Base-by-base conservation (phyloP, 1,140 invertebrate species). In the Globodera rostochiensis region DNA sequence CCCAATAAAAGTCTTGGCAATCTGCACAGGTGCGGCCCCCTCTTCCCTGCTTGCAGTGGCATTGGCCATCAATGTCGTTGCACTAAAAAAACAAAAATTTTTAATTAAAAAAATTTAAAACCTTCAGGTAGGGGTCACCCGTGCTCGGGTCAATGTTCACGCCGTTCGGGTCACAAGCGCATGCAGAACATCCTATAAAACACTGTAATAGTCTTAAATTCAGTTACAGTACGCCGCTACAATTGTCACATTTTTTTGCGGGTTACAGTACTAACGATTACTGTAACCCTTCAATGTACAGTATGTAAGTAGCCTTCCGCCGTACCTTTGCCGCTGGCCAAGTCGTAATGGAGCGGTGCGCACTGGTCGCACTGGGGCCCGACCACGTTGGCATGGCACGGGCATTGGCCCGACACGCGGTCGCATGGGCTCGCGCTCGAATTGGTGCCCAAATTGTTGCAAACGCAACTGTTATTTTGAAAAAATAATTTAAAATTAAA, bases 11-110 rank as follows among this genome's bases (percentile, higher is more conserved):
- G 46, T 94, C 92, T 91, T 96, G 93, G 91, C 98, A 99, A 90
- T 98, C 94, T 90, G 96, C 94, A 90, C 98, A 99, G 75, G 94
- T 94, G 49, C 94, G 91, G 5, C 97, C 97, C 71, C 97, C 97
- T 90, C 97, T 95, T 13, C 95, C 96, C 69, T 92, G 91, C 90
- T 93, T 94, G 91, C 97, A 99, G 11, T 94, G 92, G 91, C 97
- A 98, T 90, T 96, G 95, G 0, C 97, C 97, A 86, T 94, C 92
- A 90, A 92, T 93, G 25, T 81, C 67, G 77, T 88, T 90, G 66
- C 88, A 90, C 79, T 64, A 19, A 64, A 64, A 64, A 64, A 15
- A 60, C 15, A 60, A 64, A 64, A 4, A 64, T 64, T 36, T 36
- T 36, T 36, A 19, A 64, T 64, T 15, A 15, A 15, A 19, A 36